These are phyloP conservation scores for Sisyra nigra DNA, from an alignment of 2,888 invertebrate genomes.

Conservation along the genomic window DNA sequence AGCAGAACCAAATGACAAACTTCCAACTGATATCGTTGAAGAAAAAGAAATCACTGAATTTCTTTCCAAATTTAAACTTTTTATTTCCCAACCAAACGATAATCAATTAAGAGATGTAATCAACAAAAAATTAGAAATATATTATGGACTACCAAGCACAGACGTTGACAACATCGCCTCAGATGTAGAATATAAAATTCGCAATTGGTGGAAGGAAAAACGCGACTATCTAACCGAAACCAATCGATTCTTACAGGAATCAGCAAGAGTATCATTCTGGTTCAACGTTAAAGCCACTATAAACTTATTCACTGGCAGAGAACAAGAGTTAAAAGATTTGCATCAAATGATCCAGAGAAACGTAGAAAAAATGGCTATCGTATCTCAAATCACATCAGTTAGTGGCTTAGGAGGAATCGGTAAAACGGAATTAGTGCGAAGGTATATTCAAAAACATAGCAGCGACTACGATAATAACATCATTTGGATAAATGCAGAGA, in stretches of 20 bases:
- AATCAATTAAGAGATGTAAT: too few species aligned
- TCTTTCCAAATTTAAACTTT: too few species aligned
- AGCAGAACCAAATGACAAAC: too few species aligned
- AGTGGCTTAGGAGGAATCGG: background rate
- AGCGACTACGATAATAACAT: background rate
- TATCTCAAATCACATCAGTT: background rate
- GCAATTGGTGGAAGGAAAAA: too few species aligned
- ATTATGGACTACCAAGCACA: too few species aligned
- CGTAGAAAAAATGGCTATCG: background rate
- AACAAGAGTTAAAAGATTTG: background rate
- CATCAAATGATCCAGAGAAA: background rate
- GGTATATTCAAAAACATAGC: background rate
- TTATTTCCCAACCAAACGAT: too few species aligned
- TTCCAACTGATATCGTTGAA: too few species aligned
- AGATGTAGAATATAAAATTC: too few species aligned
- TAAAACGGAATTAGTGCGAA: background rate
- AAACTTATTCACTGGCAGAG: background rate
- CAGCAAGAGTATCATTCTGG: background rate
- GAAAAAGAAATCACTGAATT: too few species aligned
- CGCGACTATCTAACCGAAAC: too few species aligned
- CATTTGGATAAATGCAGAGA: background rate
- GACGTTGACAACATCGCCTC: too few species aligned
- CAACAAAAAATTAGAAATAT: too few species aligned
- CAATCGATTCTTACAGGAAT: background rate
- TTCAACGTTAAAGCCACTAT: background rate